Base-by-base conservation (phyloP, 2,888 invertebrate species). In the Caenorhabditis drosophilae region DNA sequence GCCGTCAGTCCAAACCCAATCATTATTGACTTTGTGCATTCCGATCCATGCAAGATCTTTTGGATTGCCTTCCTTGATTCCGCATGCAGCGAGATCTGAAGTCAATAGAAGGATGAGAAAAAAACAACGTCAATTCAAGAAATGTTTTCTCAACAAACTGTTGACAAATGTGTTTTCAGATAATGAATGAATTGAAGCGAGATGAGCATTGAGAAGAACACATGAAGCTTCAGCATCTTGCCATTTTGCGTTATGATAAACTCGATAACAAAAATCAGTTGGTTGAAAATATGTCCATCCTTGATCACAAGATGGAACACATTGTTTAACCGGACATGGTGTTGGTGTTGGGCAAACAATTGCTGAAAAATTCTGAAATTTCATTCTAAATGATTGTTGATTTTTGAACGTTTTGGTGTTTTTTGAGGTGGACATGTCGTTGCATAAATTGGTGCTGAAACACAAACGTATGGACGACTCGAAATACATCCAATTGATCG, bases 1-100 rank as follows among this genome's bases (percentile, higher is more conserved):
- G n/a, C 61, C 67, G 34, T 67, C 67, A 23, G 57, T 67, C 67
- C 67, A 67, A 0, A 67, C 67, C 67, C 67, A 67, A n/a, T 61
- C 61, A 1, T 44, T 18, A 1, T 50, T 50, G 2, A 54, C 54
- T 23, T 61, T 26, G 23, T 67, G 61, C 49, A 67, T 45, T 34
- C 67, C 67, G 41, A 67, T 67, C 67, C 67, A 67, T 11, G 57
- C 57, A 12, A 61, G 58, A 15, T 61, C 61, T n/a, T 61, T 46
- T 12, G 54, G 50, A n/a, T 62, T 55, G 26, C 67, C 67, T 36
- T 67, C 67, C 25, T 67, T 67, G 22, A 62, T 34, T 34, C 62
- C 62, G 20, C 61, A 57, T 0, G 54, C 31, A 31, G 67, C 61
- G 15, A 67, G 36, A 42, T 67, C 67, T 67, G 55, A 20, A 58